Conservation (phyloP, 2,888 invertebrate species). For the Zaprionus bogoriensis region DNA sequence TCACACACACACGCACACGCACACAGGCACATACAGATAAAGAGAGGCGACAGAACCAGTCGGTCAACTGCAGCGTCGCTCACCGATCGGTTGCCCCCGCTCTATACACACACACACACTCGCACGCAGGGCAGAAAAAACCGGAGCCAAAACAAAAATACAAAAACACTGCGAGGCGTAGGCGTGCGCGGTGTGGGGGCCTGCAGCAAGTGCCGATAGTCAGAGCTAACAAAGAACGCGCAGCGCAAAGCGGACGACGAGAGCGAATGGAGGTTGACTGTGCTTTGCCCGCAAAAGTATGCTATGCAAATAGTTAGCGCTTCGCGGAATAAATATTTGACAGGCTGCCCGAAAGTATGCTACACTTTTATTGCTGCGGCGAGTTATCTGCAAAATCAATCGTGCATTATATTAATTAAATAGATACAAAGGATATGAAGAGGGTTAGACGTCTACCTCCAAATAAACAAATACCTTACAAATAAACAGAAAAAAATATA, state of each 20-base stretch:
- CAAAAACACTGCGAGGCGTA: slow-evolving; percentile 52
- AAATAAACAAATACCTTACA: too few relatives aligned
- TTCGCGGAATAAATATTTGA: not conserved
- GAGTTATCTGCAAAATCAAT: not conserved
- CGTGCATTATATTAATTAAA: not conserved
- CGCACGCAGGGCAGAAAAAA: slow-evolving; percentile 31
- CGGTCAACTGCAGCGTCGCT: slow-evolving; percentile 45
- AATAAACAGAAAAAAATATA: too few relatives aligned
- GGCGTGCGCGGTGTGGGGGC: slow-evolving; percentile 9
- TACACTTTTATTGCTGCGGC: not conserved
- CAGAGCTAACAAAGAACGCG: slow-evolving; percentile 34
- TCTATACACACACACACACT: not conserved
- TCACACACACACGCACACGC: slow-evolving; percentile 7
- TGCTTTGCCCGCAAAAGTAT: slow-evolving; percentile 18
- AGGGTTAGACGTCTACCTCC: too few relatives aligned
- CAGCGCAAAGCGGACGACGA: slow-evolving; percentile 29
- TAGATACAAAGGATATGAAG: too few relatives aligned
- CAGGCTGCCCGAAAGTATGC: slow-evolving; percentile 10
- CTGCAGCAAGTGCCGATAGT: slow-evolving; percentile 16
- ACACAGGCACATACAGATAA: not conserved
- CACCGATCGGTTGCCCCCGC: slow-evolving; percentile 18
- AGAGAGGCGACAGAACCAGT: slow-evolving; percentile 46
- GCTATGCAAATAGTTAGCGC: slow-evolving; percentile 1
- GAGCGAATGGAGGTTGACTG: not conserved
- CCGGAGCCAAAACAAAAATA: slow-evolving; percentile 70